Percentiles rank a stretch among this genome's conserved stretches.
phyloP scores from a whole-genome alignment of 2,888 invertebrate genomes.

The Biston betularia region DNA sequence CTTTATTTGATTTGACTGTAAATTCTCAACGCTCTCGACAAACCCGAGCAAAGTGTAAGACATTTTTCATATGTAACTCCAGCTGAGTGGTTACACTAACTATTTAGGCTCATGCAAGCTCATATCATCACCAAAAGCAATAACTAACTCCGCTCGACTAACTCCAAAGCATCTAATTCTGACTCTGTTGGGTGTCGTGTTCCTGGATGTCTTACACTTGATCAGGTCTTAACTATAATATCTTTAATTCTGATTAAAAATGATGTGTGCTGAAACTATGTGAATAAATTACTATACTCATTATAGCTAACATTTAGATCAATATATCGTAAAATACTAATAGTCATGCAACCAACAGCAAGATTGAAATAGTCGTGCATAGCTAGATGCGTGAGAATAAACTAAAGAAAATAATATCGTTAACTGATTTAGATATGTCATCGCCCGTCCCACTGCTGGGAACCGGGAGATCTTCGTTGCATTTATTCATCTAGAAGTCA shows the following conservation, averaged over 20 bases:
- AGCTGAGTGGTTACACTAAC: conserved; percentile 57
- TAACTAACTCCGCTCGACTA: conserved; percentile 58
- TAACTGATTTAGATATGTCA: conserved; percentile 68
- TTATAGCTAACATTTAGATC: conserved; percentile 79
- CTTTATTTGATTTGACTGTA: conserved; percentile 63
- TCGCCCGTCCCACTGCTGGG: conserved; percentile 58
- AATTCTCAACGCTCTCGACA: conserved; percentile 87
- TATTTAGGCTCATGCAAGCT: conserved; percentile 72
- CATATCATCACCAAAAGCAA: conserved; percentile 59
- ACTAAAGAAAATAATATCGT: conserved; percentile 75
- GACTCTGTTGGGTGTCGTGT: conserved; percentile 51
- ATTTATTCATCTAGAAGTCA: conserved; percentile 69
- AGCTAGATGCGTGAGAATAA: conserved; percentile 84
- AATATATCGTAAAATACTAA: conserved; percentile 68
- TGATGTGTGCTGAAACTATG: conserved; percentile 84
- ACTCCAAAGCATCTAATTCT: conserved; percentile 65
- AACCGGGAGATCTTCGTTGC: conserved; percentile 63
- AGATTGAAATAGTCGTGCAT: conserved; percentile 83
- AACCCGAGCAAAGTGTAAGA: conserved; percentile 82
- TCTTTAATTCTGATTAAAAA: conserved; percentile 75
- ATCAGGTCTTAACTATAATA: conserved; percentile 68
- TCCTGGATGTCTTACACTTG: conserved; percentile 77
- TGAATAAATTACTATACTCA: conserved; percentile 75
- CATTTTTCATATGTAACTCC: conserved; percentile 55
- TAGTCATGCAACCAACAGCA: conserved; percentile 82